Evolutionary conservation across 2,113 vertebrate species (phyloP).

Genomic region (Aldabrachelys gigantea): DNA sequence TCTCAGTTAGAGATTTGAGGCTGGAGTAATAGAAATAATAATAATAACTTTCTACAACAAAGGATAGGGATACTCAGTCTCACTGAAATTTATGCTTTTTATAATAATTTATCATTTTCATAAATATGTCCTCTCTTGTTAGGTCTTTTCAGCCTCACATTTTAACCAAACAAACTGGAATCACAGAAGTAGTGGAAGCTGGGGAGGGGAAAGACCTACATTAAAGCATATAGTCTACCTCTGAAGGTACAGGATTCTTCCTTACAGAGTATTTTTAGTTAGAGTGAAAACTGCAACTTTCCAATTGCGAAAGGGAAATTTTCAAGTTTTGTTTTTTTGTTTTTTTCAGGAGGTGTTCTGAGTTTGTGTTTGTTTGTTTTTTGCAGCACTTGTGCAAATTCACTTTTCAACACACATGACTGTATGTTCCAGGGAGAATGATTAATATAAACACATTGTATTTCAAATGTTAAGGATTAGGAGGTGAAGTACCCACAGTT

Average conservation of each 20-base stretch:
- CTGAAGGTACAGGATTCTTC: constrained; percentile 8
- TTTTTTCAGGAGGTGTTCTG: too few relatives aligned
- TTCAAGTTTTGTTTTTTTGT: not conserved
- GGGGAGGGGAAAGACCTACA: constrained; percentile 9
- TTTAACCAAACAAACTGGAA: not conserved
- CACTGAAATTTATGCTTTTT: not conserved
- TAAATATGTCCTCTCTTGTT: not conserved
- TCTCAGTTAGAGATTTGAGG: not conserved
- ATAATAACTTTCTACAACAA: not conserved
- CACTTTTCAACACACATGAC: not conserved
- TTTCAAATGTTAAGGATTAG: not conserved
- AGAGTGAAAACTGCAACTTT: constrained; percentile 37
- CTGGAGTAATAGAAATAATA: not conserved
- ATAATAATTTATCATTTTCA: not conserved
- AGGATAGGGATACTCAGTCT: not conserved
- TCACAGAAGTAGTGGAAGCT: not conserved
- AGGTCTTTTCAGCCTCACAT: too few relatives aligned
- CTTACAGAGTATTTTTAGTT: constrained; percentile 10
- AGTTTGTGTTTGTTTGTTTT: too few relatives aligned
- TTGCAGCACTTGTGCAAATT: not conserved
- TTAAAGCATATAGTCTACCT: not conserved
- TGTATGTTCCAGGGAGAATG: not conserved
- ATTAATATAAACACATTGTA: constrained; percentile 31
- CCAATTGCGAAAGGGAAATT: constrained; percentile 19
- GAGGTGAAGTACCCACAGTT: not conserved